phyloP scores from a whole-genome alignment of 2,797 vertebrate species.

The Galaxias olidus region DNA sequence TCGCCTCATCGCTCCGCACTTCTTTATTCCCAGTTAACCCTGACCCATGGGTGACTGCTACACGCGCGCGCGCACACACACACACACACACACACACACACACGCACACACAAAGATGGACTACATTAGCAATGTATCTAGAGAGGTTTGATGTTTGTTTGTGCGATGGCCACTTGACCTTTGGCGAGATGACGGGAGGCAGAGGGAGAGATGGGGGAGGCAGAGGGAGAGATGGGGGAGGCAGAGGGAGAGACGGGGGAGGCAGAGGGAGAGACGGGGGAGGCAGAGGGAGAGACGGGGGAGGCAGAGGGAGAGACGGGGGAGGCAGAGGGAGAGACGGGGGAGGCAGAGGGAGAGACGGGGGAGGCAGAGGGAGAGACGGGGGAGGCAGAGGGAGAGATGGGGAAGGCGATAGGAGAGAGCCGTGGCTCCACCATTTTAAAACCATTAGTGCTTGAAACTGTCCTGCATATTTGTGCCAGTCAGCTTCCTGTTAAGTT shows the following conservation, averaged over 20 bases:
- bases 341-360: too few relatives aligned
- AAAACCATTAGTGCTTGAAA: slow-evolving; percentile 31
- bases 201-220: slow-evolving; percentile 13
- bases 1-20: slow-evolving; percentile 29
- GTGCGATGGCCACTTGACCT: slow-evolving; percentile 44
- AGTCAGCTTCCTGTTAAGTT: slow-evolving; percentile 50
- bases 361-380: neutral
- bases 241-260: slow-evolving; percentile 14
- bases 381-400: neutral
- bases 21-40: slow-evolving; percentile 41
- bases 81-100: slow-evolving; percentile 3
- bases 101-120: slow-evolving; percentile 8
- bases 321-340: too few relatives aligned
- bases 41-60: slow-evolving; percentile 39
- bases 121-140: neutral
- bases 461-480: slow-evolving; percentile 47
- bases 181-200: slow-evolving; percentile 38
- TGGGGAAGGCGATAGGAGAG: too few relatives aligned
- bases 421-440: neutral
- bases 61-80: slow-evolving; percentile 1
- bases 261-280: slow-evolving; percentile 23
- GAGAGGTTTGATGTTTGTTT: neutral
- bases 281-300: neutral
- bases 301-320: neutral
- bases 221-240: slow-evolving; percentile 30